These are phyloP conservation scores for Heliconius charithonia DNA, from an alignment of 2,888 invertebrate species.

Conservation along the genomic window DNA sequence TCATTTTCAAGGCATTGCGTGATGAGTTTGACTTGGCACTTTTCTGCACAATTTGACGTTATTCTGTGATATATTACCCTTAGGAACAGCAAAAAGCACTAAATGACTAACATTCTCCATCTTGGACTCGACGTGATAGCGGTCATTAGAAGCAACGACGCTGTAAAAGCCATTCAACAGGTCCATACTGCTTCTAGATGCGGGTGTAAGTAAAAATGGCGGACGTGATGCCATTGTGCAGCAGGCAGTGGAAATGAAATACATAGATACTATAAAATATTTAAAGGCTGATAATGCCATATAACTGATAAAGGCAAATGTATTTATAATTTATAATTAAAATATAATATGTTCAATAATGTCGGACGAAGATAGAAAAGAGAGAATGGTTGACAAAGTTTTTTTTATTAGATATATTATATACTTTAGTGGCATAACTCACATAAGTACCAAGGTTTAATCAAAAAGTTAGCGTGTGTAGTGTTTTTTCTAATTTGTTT, in stretches of 20 bases:
- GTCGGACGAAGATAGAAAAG: too few species aligned
- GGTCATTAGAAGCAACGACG: conserved; percentile 30
- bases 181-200: conserved; percentile 22
- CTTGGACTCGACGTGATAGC: conserved; percentile 17
- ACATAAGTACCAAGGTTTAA: too few species aligned
- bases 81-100: background rate
- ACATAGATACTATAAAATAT: background rate
- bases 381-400: too few species aligned
- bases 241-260: conserved; percentile 7
- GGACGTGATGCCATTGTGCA: conserved; percentile 4
- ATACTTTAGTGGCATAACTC: too few species aligned
- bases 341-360: too few species aligned
- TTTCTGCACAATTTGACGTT: background rate
- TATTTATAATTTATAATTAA: conserved; percentile 2
- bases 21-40: background rate
- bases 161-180: conserved; percentile 31
- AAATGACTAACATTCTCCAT: background rate
- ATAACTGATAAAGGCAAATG: too few species aligned
- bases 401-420: too few species aligned
- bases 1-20: too few species aligned
- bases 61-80: background rate
- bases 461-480: too few species aligned
- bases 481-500: too few species aligned
- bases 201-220: conserved; percentile 17
- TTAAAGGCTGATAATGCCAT: too few species aligned